Evolutionary conservation across 1,140 invertebrate genomes (phyloP).

Genomic region (Triops longicaudatus): DNA sequence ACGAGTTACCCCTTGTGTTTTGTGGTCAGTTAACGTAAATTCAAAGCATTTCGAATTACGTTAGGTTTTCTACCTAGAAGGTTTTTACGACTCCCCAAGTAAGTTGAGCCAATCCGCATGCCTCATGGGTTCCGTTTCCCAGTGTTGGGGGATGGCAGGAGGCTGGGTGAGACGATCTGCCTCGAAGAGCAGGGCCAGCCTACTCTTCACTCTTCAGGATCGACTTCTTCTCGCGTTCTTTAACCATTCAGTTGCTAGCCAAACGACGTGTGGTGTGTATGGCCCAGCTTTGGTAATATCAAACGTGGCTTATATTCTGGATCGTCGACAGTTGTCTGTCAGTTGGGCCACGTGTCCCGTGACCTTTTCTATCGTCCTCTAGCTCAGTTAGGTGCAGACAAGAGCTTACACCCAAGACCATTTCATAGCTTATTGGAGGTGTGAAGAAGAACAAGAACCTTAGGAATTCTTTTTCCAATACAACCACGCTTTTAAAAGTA

Average conservation of each 20-base stretch:
- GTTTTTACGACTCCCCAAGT: not conserved
- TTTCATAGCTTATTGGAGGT: constrained; percentile 8
- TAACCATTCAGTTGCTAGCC: not conserved
- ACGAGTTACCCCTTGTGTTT: not conserved
- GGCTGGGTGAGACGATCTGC: not conserved
- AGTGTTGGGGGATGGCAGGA: not conserved
- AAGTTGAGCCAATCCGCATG: not conserved
- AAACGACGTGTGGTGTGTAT: not conserved
- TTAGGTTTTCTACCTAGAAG: no score
- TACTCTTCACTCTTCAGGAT: constrained; percentile 3
- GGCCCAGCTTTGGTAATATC: not conserved
- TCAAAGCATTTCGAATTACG: no score
- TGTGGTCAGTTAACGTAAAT: not conserved
- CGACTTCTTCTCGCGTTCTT: constrained; percentile 10
- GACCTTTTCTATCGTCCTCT: constrained; percentile 10
- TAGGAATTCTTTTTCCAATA: not conserved
- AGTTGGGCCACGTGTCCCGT: constrained; percentile 8
- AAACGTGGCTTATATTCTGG: not conserved
- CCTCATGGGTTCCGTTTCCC: not conserved
- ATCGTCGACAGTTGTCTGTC: constrained; percentile 9
- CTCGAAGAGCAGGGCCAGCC: not conserved
- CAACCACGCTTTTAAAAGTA: not conserved
- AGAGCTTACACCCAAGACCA: not conserved
- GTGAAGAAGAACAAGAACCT: not conserved
- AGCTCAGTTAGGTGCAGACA: not conserved